Evolutionary conservation across 2,888 invertebrate species (phyloP).

Genomic region (Lasioglossum vierecki): DNA sequence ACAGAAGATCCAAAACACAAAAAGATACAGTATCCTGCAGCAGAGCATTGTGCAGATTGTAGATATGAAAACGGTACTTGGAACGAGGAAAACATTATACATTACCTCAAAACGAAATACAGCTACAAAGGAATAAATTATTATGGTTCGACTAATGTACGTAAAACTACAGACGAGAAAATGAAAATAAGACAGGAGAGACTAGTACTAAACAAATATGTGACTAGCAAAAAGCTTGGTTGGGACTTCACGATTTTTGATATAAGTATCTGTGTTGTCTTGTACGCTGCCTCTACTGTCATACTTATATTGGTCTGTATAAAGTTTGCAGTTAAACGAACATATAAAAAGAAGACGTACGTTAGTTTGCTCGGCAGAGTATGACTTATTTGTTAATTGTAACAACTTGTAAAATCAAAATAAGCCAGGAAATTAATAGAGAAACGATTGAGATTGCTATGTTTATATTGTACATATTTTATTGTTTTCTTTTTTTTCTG

Average conservation of each 20-base stretch:
- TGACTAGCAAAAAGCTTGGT: constrained; percentile 69
- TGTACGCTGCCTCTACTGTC: constrained; percentile 90
- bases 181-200: constrained; percentile 64
- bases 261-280: constrained; percentile 90
- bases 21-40: constrained; percentile 94
- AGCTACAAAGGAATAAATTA: constrained; percentile 72
- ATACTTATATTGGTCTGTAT: constrained; percentile 91
- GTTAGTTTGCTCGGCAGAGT: constrained; percentile 59
- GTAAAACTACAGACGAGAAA: constrained; percentile 44
- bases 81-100: constrained; percentile 87
- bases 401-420: constrained; percentile 9
- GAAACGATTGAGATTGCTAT: constrained; percentile 7
- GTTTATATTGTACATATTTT: constrained; percentile 48
- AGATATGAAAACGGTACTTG: constrained; percentile 86
- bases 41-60: constrained; percentile 89
- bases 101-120: constrained; percentile 87
- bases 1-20: constrained; percentile 96
- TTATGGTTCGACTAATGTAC: constrained; percentile 54
- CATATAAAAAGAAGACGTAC: constrained; percentile 88
- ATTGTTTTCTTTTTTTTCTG: neutral
- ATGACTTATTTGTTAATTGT: constrained; percentile 46
- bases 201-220: constrained; percentile 64
- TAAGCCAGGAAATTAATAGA: constrained; percentile 4
- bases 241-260: constrained; percentile 88
- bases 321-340: constrained; percentile 89